Conservation (phyloP, 2,888 invertebrate species). For the Habrosyne pyritoides region DNA sequence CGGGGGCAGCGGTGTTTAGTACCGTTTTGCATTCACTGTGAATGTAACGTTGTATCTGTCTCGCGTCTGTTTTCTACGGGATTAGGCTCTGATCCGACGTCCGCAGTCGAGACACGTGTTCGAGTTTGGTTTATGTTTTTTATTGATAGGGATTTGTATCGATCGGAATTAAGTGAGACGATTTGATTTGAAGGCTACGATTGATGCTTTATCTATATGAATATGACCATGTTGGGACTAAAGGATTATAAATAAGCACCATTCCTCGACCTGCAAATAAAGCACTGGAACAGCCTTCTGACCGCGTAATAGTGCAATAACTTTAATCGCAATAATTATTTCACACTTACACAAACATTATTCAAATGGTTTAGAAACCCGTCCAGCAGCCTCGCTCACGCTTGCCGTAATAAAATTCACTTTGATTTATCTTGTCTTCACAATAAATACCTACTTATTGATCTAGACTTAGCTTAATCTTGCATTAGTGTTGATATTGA, state of each 20-base stretch:
- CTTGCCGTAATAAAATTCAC: background rate
- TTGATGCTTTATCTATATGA: no score
- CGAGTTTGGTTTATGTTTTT: background rate
- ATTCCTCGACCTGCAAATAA: background rate
- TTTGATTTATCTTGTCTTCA: background rate
- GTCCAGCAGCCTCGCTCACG: background rate
- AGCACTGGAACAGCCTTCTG: background rate
- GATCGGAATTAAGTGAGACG: background rate
- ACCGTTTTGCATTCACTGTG: conserved; percentile 30
- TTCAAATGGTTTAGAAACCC: conserved; percentile 1
- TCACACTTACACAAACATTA: conserved; percentile 4
- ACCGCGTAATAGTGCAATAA: background rate
- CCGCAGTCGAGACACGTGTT: conserved; percentile 5
- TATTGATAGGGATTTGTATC: conserved; percentile 6
- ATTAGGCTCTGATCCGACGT: conserved; percentile 6
- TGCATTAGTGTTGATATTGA: background rate
- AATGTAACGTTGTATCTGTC: conserved; percentile 19
- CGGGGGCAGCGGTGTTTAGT: conserved; percentile 16
- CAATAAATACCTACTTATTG: background rate
- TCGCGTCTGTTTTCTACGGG: conserved; percentile 8
- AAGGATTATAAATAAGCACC: background rate
- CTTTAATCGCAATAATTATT: conserved; percentile 6
- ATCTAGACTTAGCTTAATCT: background rate
- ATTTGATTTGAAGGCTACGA: background rate
- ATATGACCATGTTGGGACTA: no score